These are phyloP conservation scores for Heliconius hermathena DNA, from an alignment of 1,140 invertebrate species.

Conservation along the genomic window DNA sequence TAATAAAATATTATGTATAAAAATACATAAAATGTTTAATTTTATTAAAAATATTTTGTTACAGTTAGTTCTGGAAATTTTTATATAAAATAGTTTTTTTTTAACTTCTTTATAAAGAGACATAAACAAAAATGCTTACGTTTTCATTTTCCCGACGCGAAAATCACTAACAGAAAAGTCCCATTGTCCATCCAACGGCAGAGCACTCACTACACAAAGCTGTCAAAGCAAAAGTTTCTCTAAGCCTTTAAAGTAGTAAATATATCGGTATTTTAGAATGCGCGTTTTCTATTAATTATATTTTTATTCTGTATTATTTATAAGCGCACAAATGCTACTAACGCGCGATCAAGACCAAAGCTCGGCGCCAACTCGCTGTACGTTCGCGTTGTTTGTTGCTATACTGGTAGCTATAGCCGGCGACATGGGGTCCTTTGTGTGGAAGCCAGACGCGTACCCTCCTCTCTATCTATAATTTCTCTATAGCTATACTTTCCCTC, in stretches of 20 bases:
- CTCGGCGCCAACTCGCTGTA: slow-evolving; percentile 70
- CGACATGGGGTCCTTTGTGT: slow-evolving; percentile 71
- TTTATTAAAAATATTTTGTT: not conserved
- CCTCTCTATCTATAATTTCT: slow-evolving; percentile 51
- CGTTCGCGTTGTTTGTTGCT: slow-evolving; percentile 53
- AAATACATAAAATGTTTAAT: not conserved
- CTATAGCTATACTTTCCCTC: slow-evolving; percentile 64
- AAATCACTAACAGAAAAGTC: slow-evolving; percentile 63
- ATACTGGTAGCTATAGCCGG: slow-evolving; percentile 47
- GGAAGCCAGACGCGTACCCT: slow-evolving; percentile 72
- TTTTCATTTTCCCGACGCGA: slow-evolving; percentile 74
- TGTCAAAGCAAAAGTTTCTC: slow-evolving; percentile 39
- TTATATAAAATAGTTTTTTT: not conserved
- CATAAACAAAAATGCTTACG: slow-evolving; percentile 65
- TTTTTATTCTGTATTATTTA: slow-evolving; percentile 43
- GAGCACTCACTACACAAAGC: slow-evolving; percentile 56
- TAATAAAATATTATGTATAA: not conserved
- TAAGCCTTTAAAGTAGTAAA: slow-evolving; percentile 38
- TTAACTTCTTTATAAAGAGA: slow-evolving; percentile 10
- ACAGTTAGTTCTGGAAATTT: not conserved
- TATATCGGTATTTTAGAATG: slow-evolving; percentile 22
- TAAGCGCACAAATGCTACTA: slow-evolving; percentile 56
- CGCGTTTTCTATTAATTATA: slow-evolving; percentile 35
- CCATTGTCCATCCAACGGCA: slow-evolving; percentile 62
- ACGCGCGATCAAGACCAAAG: slow-evolving; percentile 74